phyloP scores from a whole-genome alignment of 2,113 vertebrate species.

The Ictalurus punctatus region DNA sequence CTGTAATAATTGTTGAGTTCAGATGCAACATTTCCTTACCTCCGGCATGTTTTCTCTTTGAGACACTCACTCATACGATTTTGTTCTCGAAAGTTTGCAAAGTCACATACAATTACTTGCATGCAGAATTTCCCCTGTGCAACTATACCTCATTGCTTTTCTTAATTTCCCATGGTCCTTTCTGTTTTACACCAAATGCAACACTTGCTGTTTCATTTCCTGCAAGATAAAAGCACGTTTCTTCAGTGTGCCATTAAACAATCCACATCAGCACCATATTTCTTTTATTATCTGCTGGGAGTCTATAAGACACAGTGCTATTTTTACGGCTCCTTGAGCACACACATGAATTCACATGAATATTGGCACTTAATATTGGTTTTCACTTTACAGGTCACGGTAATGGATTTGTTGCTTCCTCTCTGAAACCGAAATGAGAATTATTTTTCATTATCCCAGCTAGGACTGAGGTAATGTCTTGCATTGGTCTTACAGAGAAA shows the following conservation, averaged over 20 bases:
- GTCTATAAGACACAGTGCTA: neutral
- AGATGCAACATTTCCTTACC: neutral
- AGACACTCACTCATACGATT: neutral
- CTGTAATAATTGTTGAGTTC: neutral
- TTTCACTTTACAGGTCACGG: neutral
- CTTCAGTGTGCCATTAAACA: neutral
- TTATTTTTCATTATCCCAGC: constrained; percentile 1
- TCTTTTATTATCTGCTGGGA: neutral
- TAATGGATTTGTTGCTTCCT: neutral
- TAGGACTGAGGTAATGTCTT: neutral
- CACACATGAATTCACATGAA: neutral
- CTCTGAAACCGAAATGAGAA: neutral
- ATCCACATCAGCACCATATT: neutral
- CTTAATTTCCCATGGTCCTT: constrained; percentile 43
- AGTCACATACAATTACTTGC: neutral
- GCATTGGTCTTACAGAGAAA: neutral
- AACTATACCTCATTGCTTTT: constrained; percentile 29
- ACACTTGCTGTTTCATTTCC: neutral
- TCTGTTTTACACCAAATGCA: constrained; percentile 4
- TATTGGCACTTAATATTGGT: neutral
- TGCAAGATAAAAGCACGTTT: constrained; percentile 16
- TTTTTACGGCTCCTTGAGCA: neutral
- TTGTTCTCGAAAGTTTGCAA: neutral
- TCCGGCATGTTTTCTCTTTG: neutral
- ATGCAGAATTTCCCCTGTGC: neutral